Conservation (phyloP, 2,888 invertebrate species). For the Orthosia incerta region DNA sequence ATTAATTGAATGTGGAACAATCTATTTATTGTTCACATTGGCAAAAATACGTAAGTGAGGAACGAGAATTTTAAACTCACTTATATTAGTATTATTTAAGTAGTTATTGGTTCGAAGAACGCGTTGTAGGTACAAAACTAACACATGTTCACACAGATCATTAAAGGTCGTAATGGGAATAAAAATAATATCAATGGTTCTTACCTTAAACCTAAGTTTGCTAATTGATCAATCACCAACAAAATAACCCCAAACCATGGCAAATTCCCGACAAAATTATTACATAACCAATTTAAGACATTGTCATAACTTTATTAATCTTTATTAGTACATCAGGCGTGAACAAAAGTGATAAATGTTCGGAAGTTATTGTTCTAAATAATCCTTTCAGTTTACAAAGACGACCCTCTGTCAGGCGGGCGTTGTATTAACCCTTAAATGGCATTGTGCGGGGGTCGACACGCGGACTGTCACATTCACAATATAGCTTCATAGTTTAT, state of each 20-base stretch:
- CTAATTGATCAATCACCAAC: constrained; percentile 45
- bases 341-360: constrained; percentile 86
- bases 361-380: constrained; percentile 85
- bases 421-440: constrained; percentile 84
- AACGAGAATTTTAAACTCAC: background rate
- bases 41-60: background rate
- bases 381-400: constrained; percentile 87
- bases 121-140: too few species aligned
- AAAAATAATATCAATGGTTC: too few species aligned
- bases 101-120: too few species aligned
- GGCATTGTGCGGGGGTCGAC: constrained; percentile 81
- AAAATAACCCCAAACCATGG: constrained; percentile 26
- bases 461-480: constrained; percentile 90
- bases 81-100: too few species aligned
- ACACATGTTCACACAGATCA: too few species aligned
- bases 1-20: constrained; percentile 22
- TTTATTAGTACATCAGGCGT: constrained; percentile 80
- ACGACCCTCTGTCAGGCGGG: constrained; percentile 80
- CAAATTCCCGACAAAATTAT: constrained; percentile 51
- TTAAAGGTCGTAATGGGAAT: too few species aligned
- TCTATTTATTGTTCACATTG: background rate
- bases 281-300: constrained; percentile 67
- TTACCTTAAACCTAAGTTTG: background rate
- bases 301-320: constrained; percentile 81
- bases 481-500: constrained; percentile 89